These are phyloP conservation scores for Rhinoderma darwinii DNA, from an alignment of 2,113 vertebrate genomes.

Conservation along the genomic window DNA sequence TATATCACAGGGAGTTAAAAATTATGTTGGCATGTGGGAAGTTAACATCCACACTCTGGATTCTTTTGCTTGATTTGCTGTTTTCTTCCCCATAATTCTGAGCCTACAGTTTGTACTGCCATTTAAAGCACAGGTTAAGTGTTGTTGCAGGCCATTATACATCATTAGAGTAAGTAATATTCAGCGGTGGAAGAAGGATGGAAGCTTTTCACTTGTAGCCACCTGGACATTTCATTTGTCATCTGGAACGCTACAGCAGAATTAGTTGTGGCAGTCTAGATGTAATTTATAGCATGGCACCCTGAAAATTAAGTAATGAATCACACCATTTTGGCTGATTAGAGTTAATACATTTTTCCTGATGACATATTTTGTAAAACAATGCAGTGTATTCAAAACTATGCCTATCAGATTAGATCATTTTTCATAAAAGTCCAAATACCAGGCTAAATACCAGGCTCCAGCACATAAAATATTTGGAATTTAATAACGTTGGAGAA, in stretches of 20 bases:
- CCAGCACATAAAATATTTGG: conserved; percentile 62
- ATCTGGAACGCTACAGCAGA: conserved; percentile 72
- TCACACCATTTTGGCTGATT: conserved; percentile 80
- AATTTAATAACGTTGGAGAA: conserved; percentile 8
- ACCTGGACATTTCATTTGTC: conserved; percentile 81
- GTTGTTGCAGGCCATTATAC: conserved; percentile 93
- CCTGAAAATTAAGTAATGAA: conserved; percentile 79
- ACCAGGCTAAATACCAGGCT: conserved; percentile 42
- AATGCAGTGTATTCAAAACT: conserved; percentile 75
- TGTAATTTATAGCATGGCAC: conserved; percentile 76
- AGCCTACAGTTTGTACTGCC: conserved; percentile 77
- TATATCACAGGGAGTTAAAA: conserved; percentile 72
- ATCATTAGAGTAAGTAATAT: conserved; percentile 93
- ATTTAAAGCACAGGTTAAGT: conserved; percentile 90
- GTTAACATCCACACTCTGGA: conserved; percentile 73
- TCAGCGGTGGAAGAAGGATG: conserved; percentile 85
- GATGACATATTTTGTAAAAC: conserved; percentile 78
- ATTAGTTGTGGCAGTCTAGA: conserved; percentile 77
- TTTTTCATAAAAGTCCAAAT: conserved; percentile 66
- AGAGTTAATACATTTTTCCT: conserved; percentile 74
- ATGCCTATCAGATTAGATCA: conserved; percentile 66
- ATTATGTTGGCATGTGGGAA: conserved; percentile 73
- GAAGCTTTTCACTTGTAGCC: conserved; percentile 82
- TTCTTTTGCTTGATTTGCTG: conserved; percentile 75
- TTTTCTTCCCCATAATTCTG: conserved; percentile 76